Conservation (phyloP, 2,888 invertebrate genomes). For the Dorcus parallelipipedus region DNA sequence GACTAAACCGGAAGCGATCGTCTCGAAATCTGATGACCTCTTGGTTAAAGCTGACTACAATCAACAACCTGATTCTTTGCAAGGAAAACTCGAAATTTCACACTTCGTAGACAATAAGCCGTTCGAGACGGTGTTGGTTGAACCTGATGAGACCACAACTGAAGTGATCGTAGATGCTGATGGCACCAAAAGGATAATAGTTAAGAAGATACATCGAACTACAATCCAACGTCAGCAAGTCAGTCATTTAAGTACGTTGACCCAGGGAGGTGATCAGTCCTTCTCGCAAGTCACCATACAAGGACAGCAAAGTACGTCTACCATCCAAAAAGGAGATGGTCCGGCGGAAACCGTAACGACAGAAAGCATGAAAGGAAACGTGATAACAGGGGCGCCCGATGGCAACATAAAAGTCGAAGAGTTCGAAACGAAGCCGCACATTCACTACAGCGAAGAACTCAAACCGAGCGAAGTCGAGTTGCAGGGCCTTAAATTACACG, state of each 20-base stretch:
- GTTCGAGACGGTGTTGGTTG: conserved; percentile 77
- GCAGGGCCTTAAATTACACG: conserved; percentile 44
- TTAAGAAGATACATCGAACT: conserved; percentile 69
- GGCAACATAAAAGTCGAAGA: conserved; percentile 64
- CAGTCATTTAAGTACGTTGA: conserved; percentile 53
- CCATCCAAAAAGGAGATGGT: conserved; percentile 59
- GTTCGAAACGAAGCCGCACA: conserved; percentile 61
- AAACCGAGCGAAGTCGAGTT: conserved; percentile 48
- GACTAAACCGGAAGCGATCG: conserved; percentile 56
- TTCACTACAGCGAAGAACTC: conserved; percentile 56
- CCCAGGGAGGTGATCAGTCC: conserved; percentile 59
- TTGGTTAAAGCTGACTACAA: conserved; percentile 70
- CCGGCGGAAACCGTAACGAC: conserved; percentile 60
- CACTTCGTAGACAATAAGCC: conserved; percentile 68
- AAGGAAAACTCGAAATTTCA: conserved; percentile 67
- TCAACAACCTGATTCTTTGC: conserved; percentile 52
- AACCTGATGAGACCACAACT: conserved; percentile 80
- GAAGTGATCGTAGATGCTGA: conserved; percentile 78
- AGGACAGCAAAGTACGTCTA: conserved; percentile 61
- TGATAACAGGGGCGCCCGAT: conserved; percentile 61
- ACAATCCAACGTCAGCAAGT: conserved; percentile 61
- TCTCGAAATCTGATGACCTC: conserved; percentile 56
- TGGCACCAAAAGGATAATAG: conserved; percentile 76
- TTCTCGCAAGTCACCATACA: conserved; percentile 67
- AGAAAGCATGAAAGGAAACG: conserved; percentile 62